Evolutionary conservation across 2,888 invertebrate species (phyloP).

Genomic region (Orthosia incerta): DNA sequence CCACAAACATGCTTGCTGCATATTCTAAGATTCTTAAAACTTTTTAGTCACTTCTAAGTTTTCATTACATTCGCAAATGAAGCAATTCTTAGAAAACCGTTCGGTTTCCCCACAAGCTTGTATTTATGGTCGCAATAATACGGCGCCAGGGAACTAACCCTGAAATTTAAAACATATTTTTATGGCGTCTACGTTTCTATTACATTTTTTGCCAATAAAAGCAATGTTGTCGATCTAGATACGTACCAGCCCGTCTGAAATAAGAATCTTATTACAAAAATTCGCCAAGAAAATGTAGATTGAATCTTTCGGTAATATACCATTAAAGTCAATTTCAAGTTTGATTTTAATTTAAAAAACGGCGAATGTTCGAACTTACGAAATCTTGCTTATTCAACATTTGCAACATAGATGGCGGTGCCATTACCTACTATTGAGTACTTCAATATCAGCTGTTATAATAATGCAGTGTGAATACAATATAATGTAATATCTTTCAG

Average conservation of each 20-base stretch:
- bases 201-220: conserved; percentile 52
- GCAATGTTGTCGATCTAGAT: conserved; percentile 48
- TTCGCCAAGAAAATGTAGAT: background rate
- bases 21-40: background rate
- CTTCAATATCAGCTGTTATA: background rate
- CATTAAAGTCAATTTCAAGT: background rate
- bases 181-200: conserved; percentile 59
- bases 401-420: conserved; percentile 37
- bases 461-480: background rate
- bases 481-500: background rate
- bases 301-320: background rate
- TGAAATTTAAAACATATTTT: conserved; percentile 51
- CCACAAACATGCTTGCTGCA: background rate
- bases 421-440: background rate
- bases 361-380: conserved; percentile 11
- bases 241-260: conserved; percentile 58
- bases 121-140: conserved; percentile 52
- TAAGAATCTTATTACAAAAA: conserved; percentile 16
- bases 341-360: conserved; percentile 15
- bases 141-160: conserved; percentile 35
- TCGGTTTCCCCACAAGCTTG: conserved; percentile 20
- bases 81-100: conserved; percentile 41
- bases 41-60: background rate
- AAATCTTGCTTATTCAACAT: background rate
- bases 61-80: conserved; percentile 48